These are phyloP conservation scores for Tympanoctomys barrerae DNA, from an alignment of 2,797 vertebrate species.

Conservation along the genomic window DNA sequence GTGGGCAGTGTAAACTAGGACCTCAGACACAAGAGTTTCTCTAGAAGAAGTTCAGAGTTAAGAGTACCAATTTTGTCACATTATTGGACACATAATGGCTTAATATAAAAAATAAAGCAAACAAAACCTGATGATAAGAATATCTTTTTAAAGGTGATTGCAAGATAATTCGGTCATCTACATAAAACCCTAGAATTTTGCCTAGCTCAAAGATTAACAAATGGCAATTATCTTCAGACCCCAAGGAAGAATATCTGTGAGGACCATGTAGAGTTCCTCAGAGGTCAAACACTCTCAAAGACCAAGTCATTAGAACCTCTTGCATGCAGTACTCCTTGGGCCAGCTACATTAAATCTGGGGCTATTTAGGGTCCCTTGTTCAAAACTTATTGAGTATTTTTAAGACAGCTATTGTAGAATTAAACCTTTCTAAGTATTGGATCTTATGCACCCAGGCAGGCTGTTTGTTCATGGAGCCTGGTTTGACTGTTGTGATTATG, in stretches of 20 bases:
- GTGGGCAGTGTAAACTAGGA: background rate
- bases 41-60: background rate
- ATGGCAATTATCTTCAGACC: background rate
- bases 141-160: background rate
- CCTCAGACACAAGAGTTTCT: background rate
- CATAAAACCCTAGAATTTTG: conserved; percentile 16
- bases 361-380: background rate
- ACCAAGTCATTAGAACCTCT: background rate
- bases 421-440: background rate
- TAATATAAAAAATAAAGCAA: background rate
- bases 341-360: background rate
- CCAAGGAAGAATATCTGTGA: background rate
- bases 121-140: background rate
- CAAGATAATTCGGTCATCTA: background rate
- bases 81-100: background rate
- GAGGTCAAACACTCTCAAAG: conserved; percentile 22
- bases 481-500: background rate
- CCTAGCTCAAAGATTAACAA: conserved; percentile 12
- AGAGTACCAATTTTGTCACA: background rate
- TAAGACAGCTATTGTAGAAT: background rate
- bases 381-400: background rate
- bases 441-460: background rate
- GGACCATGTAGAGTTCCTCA: background rate
- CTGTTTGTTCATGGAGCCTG: fast-evolving
- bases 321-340: background rate